Conservation (phyloP, 35 echinoderm and acorn worm species). For the Apostichopus californicus region DNA sequence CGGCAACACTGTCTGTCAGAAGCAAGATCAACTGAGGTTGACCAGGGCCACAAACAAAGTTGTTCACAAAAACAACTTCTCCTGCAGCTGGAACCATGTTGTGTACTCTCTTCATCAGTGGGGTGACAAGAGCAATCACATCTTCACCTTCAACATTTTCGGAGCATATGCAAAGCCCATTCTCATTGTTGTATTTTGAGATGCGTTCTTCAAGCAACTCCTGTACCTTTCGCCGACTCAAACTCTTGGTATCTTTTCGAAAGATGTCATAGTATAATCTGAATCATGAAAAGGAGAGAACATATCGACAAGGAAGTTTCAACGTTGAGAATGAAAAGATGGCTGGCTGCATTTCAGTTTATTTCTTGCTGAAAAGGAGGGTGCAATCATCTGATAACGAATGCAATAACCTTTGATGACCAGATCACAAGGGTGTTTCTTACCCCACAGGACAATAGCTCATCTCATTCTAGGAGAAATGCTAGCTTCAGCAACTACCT, state of each 20-base stretch:
- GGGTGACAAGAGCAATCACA: constrained; percentile 42
- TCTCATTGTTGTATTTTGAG: constrained; percentile 36
- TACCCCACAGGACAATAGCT: too few relatives aligned
- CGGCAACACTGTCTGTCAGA: constrained; percentile 36
- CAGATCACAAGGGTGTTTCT: background rate
- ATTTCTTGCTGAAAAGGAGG: too few relatives aligned
- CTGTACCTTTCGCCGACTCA: constrained; percentile 35
- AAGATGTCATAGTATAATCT: constrained; percentile 56
- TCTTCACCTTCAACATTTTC: background rate
- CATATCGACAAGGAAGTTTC: too few relatives aligned
- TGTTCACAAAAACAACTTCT: constrained; percentile 31
- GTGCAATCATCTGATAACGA: too few relatives aligned
- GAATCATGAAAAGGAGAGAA: background rate
- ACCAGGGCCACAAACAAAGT: background rate
- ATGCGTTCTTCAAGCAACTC: constrained; percentile 30
- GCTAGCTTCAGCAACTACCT: too few relatives aligned
- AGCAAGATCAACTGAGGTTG: constrained; percentile 25
- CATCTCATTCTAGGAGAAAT: too few relatives aligned
- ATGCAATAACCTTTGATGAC: too few relatives aligned
- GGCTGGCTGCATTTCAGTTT: too few relatives aligned
- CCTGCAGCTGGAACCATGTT: background rate
- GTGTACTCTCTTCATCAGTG: constrained; percentile 53
- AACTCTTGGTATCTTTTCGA: constrained; percentile 22
- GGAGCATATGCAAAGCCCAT: constrained; percentile 13
- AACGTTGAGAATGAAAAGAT: too few relatives aligned